These are phyloP conservation scores for Xenentodon cancila DNA, from an alignment of 2,797 vertebrate genomes.

Conservation along the genomic window DNA sequence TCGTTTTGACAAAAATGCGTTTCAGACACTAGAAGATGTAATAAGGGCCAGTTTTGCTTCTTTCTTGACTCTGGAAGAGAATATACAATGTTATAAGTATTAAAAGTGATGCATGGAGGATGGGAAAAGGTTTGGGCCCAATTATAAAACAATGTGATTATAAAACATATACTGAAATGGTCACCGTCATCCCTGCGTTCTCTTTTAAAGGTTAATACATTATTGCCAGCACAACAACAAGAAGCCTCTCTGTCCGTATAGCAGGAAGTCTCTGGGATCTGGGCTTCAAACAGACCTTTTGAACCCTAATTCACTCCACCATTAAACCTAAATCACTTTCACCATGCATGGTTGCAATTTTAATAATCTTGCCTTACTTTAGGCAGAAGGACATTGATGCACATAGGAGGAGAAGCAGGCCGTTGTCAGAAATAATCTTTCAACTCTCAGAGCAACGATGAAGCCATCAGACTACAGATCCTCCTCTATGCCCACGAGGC, in stretches of 20 bases:
- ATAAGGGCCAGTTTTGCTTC: constrained; percentile 18
- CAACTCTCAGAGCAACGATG: constrained; percentile 48
- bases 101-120: too few relatives aligned
- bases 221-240: constrained; percentile 54
- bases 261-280: constrained; percentile 56
- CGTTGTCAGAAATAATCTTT: constrained; percentile 71
- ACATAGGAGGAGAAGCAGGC: constrained; percentile 72
- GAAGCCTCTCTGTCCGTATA: constrained; percentile 55
- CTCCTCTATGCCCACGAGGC: constrained; percentile 16
- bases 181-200: constrained; percentile 37
- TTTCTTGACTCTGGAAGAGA: constrained; percentile 26
- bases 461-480: constrained; percentile 54
- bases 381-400: constrained; percentile 70
- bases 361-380: constrained; percentile 78
- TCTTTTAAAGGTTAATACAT: constrained; percentile 50
- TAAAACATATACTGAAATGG: constrained; percentile 23
- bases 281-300: constrained; percentile 69
- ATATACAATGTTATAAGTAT: constrained; percentile 29
- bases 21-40: background rate
- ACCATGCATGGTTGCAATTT: constrained; percentile 81
- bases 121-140: background rate
- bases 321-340: constrained; percentile 71
- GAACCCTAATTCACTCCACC: constrained; percentile 57
- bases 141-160: constrained; percentile 19
- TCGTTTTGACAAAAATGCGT: background rate